Evolutionary conservation across 2,888 invertebrate species (phyloP).

Genomic region (Xestia ashworthii): DNA sequence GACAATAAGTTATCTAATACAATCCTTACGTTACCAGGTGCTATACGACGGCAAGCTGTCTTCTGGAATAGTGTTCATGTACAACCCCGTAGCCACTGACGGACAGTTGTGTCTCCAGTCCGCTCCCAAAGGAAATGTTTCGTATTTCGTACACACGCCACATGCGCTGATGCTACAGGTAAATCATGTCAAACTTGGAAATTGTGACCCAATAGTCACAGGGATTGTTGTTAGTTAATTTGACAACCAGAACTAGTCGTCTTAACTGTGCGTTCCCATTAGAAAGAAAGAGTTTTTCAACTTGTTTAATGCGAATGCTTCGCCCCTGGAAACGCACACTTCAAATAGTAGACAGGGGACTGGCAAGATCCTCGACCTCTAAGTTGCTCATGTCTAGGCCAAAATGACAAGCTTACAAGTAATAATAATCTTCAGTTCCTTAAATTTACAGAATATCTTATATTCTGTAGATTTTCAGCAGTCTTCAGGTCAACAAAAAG

Average conservation of each 20-base stretch:
- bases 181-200: constrained; percentile 61
- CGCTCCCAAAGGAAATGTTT: constrained; percentile 98
- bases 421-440: not conserved
- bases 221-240: not conserved
- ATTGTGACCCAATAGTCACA: too few relatives aligned
- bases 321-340: not conserved
- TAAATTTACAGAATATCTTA: not conserved
- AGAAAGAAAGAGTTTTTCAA: not conserved
- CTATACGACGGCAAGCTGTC: constrained; percentile 99
- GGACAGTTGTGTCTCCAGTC: constrained; percentile 99
- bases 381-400: not conserved
- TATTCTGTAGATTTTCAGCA: not conserved
- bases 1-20: not conserved
- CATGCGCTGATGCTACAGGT: constrained; percentile 99
- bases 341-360: not conserved
- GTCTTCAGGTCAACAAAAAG: not conserved
- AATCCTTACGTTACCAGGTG: constrained; percentile 91
- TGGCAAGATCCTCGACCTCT: too few relatives aligned
- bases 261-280: not conserved
- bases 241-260: not conserved
- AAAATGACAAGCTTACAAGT: not conserved
- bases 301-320: not conserved
- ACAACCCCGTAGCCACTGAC: constrained; percentile 99
- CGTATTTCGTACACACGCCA: constrained; percentile 99
- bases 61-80: constrained; percentile 99